Percentiles rank a stretch among this genome's conserved stretches.
These are phyloP conservation scores for Melieria omissa DNA, from an alignment of 2,888 invertebrate species.

Conservation along the genomic window DNA sequence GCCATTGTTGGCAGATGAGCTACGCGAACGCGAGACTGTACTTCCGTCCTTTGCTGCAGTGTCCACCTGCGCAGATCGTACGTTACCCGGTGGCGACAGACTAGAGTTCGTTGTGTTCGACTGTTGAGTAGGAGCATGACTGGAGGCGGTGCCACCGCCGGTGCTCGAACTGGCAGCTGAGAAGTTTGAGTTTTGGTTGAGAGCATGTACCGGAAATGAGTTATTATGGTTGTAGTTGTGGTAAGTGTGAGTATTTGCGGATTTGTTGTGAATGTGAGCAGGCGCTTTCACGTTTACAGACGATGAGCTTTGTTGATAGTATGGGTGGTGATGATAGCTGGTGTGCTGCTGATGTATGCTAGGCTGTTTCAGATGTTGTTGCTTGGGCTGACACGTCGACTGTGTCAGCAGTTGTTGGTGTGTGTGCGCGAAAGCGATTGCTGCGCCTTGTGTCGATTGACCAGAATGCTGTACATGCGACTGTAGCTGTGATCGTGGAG, in stretches of 20 bases:
- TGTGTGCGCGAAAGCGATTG: slow-evolving; percentile 16
- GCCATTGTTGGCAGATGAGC: slow-evolving; percentile 27
- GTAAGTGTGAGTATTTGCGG: slow-evolving; percentile 10
- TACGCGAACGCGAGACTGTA: slow-evolving; percentile 17
- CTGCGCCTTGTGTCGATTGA: neutral
- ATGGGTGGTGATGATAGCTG: slow-evolving; percentile 55
- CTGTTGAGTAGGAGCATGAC: slow-evolving; percentile 62
- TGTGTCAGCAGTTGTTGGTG: slow-evolving; percentile 51
- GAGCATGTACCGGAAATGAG: slow-evolving; percentile 41
- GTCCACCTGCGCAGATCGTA: slow-evolving; percentile 27
- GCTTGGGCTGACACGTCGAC: slow-evolving; percentile 60
- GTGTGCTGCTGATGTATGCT: slow-evolving; percentile 60
- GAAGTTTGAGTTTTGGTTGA: slow-evolving; percentile 62
- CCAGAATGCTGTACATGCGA: too few species aligned
- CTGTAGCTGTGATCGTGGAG: slow-evolving; percentile 45
- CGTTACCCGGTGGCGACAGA: slow-evolving; percentile 55
- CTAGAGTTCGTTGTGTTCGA: slow-evolving; percentile 59
- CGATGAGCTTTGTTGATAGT: slow-evolving; percentile 53
- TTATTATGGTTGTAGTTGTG: slow-evolving; percentile 25
- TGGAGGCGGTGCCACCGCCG: slow-evolving; percentile 60
- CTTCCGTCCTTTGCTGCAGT: slow-evolving; percentile 4
- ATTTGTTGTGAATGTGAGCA: slow-evolving; percentile 32
- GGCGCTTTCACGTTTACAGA: slow-evolving; percentile 41
- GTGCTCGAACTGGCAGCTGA: slow-evolving; percentile 62
- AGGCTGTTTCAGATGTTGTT: slow-evolving; percentile 60